These are phyloP conservation scores for Schizopygopsis pylzovi DNA, from an alignment of 2,797 vertebrate genomes.

Conservation along the genomic window DNA sequence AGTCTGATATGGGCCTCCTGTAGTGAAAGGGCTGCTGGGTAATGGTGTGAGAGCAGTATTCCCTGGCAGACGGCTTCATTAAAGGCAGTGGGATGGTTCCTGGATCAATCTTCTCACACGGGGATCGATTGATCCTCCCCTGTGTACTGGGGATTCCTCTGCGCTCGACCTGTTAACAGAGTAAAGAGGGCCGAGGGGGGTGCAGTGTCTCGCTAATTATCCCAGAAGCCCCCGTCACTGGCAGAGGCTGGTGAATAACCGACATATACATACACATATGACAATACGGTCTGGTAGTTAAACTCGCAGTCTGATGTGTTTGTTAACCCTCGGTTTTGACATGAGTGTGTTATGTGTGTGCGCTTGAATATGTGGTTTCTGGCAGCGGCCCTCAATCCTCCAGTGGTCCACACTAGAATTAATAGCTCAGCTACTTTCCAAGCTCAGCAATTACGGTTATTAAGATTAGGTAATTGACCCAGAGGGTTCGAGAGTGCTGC, in stretches of 20 bases:
- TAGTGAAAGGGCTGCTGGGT: slow-evolving; percentile 58
- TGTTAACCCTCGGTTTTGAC: slow-evolving; percentile 58
- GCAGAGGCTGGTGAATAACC: slow-evolving; percentile 39
- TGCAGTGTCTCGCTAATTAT: slow-evolving; percentile 52
- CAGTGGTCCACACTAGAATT: slow-evolving; percentile 62
- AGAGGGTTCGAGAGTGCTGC: slow-evolving; percentile 59
- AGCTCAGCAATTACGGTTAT: slow-evolving; percentile 64
- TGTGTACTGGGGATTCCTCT: slow-evolving; percentile 52
- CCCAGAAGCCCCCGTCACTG: slow-evolving; percentile 34
- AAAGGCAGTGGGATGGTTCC: slow-evolving; percentile 56
- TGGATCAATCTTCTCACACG: slow-evolving; percentile 60
- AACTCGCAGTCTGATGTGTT: slow-evolving; percentile 18
- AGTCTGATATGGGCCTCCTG: slow-evolving; percentile 51
- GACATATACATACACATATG: neutral
- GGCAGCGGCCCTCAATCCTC: slow-evolving; percentile 57
- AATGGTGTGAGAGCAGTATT: slow-evolving; percentile 62
- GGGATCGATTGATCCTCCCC: slow-evolving; percentile 60
- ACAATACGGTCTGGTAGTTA: slow-evolving; percentile 34
- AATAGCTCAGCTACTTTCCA: slow-evolving; percentile 67
- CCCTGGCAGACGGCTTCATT: slow-evolving; percentile 65
- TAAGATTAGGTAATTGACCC: slow-evolving; percentile 67
- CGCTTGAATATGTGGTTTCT: slow-evolving; percentile 52
- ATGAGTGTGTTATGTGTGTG: slow-evolving; percentile 34
- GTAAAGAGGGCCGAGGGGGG: slow-evolving; percentile 18
- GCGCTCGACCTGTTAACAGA: slow-evolving; percentile 42